phyloP scores from a whole-genome alignment of 2,888 invertebrate species.

The Amphipoea oculea region DNA sequence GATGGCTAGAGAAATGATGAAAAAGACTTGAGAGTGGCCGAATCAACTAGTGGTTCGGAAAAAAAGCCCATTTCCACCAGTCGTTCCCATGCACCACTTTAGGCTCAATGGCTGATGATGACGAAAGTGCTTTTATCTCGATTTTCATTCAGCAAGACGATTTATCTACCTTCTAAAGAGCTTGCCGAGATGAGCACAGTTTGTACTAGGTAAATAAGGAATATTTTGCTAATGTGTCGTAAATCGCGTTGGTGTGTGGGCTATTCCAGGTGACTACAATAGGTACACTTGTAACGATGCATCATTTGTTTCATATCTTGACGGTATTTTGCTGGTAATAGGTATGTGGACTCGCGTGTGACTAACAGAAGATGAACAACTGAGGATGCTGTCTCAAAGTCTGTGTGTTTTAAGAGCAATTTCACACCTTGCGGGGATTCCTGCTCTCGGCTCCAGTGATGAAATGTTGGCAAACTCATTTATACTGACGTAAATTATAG shows the following conservation, averaged over 20 bases:
- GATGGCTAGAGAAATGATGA: neutral
- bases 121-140: neutral
- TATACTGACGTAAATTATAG: neutral
- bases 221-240: neutral
- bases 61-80: neutral
- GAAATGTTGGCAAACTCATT: neutral
- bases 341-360: neutral
- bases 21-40: no score
- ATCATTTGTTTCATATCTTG: conserved; percentile 35
- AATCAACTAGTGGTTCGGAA: neutral
- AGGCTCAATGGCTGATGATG: neutral
- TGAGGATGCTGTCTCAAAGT: neutral
- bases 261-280: conserved; percentile 19
- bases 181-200: neutral
- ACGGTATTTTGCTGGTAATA: neutral
- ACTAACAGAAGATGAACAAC: neutral
- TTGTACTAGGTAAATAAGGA: neutral
- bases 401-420: neutral
- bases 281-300: neutral
- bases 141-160: neutral
- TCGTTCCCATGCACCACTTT: neutral
- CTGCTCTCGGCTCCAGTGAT: neutral
- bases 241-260: conserved; percentile 13
- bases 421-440: conserved; percentile 13
- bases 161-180: neutral